phyloP scores from a whole-genome alignment of 2,888 invertebrate genomes.

The Hyppa rectilinea region DNA sequence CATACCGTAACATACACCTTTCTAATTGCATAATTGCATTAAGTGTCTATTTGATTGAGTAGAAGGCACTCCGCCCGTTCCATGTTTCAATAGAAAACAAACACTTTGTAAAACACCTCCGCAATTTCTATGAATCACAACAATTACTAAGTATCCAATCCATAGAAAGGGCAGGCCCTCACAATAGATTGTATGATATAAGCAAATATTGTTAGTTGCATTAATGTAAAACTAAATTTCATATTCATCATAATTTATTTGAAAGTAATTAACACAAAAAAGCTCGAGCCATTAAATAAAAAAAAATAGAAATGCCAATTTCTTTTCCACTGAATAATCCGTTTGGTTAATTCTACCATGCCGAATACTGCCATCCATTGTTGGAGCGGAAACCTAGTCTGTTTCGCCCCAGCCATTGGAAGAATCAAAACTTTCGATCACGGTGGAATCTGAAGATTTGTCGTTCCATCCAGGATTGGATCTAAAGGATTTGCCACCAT shows the following conservation, averaged over 20 bases:
- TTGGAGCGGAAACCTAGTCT: slow-evolving; percentile 20
- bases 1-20: background rate
- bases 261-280: slow-evolving; percentile 12
- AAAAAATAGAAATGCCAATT: background rate
- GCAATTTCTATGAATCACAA: slow-evolving; percentile 9
- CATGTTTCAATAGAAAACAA: slow-evolving; percentile 58
- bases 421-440: slow-evolving; percentile 24
- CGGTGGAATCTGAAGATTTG: slow-evolving; percentile 41
- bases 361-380: slow-evolving; percentile 62
- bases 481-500: slow-evolving; percentile 18
- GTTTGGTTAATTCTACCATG: slow-evolving; percentile 44
- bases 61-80: slow-evolving; percentile 57
- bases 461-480: slow-evolving; percentile 46
- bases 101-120: slow-evolving; percentile 37
- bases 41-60: slow-evolving; percentile 3
- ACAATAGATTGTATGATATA: too few species aligned
- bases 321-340: background rate
- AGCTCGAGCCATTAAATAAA: background rate
- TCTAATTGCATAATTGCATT: slow-evolving; percentile 10
- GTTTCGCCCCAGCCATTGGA: slow-evolving; percentile 34
- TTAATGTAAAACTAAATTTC: background rate
- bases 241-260: slow-evolving; percentile 25
- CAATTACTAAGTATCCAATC: background rate
- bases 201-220: too few species aligned
- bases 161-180: background rate